Conservation (phyloP, 2,888 invertebrate genomes). For the Stramonita haemastoma region DNA sequence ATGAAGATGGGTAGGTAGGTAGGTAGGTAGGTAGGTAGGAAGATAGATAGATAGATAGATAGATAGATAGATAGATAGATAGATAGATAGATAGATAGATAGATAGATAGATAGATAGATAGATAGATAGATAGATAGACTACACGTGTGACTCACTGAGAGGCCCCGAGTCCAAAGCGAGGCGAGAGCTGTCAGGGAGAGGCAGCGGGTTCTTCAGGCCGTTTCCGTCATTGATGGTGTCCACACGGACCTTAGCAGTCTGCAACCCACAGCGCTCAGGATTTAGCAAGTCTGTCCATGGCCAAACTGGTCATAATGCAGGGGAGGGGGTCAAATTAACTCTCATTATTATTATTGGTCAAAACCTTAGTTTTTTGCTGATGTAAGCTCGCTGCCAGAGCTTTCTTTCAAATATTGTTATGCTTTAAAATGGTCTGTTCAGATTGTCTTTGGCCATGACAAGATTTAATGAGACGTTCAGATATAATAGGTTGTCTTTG, state of each 20-base stretch:
- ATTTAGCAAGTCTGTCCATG: background rate
- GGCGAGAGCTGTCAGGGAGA: slow-evolving; percentile 43
- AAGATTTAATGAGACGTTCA: too few relatives aligned
- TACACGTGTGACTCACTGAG: slow-evolving; percentile 21
- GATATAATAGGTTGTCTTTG: too few relatives aligned
- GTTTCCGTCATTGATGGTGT: slow-evolving; percentile 66
- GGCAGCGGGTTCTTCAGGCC: slow-evolving; percentile 70
- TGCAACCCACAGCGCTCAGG: background rate
- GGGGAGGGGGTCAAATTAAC: background rate
- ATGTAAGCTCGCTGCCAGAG: too few relatives aligned
- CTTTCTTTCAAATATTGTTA: too few relatives aligned
- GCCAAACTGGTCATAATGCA: background rate
- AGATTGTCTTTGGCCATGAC: too few relatives aligned
- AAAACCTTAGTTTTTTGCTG: too few relatives aligned
- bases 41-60: slow-evolving; percentile 23
- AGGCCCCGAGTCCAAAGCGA: slow-evolving; percentile 11
- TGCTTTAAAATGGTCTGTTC: too few relatives aligned
- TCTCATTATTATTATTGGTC: too few relatives aligned
- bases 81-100: slow-evolving; percentile 10
- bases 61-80: slow-evolving; percentile 20
- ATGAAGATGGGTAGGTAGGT: too few relatives aligned
- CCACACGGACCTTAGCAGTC: slow-evolving; percentile 51
- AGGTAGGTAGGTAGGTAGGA: background rate
- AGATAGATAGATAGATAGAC: background rate
- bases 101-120: background rate